Conservation (phyloP, 2,888 invertebrate genomes). For the Steromphala cineraria region DNA sequence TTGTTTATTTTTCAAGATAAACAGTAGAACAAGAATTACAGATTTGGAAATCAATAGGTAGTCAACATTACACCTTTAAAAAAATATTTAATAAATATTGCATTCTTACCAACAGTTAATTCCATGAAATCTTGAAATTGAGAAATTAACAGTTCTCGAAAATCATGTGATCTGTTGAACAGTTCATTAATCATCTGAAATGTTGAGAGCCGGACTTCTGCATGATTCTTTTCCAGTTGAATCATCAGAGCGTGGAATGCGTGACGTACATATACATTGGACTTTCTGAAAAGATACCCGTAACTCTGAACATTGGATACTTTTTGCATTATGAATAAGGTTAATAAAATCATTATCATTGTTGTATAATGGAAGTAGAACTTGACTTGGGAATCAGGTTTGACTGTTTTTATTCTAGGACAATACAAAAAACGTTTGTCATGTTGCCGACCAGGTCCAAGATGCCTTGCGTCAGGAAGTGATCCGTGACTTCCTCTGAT, state of each 20-base stretch:
- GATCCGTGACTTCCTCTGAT: too few relatives aligned
- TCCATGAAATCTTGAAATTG: constrained; percentile 77
- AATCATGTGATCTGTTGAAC: constrained; percentile 77
- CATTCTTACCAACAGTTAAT: constrained; percentile 74
- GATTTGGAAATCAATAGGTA: background rate
- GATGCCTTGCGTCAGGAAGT: too few relatives aligned
- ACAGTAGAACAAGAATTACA: too few relatives aligned
- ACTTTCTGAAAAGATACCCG: constrained; percentile 63
- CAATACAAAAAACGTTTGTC: too few relatives aligned
- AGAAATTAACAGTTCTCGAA: constrained; percentile 75
- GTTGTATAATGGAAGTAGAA: background rate
- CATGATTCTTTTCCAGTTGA: constrained; percentile 77
- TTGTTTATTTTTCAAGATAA: too few relatives aligned
- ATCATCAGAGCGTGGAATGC: constrained; percentile 75
- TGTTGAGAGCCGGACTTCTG: constrained; percentile 78
- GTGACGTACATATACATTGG: constrained; percentile 76
- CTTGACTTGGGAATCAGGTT: too few relatives aligned
- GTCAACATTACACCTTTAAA: background rate
- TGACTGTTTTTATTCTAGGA: too few relatives aligned
- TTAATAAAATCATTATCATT: background rate
- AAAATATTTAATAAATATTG: background rate
- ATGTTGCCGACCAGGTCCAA: too few relatives aligned
- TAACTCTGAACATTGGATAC: too few relatives aligned
- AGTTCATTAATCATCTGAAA: constrained; percentile 78
- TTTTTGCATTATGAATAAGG: too few relatives aligned